Conservation (phyloP, 2,888 invertebrate genomes). For the Tenthredo scrophulariae region DNA sequence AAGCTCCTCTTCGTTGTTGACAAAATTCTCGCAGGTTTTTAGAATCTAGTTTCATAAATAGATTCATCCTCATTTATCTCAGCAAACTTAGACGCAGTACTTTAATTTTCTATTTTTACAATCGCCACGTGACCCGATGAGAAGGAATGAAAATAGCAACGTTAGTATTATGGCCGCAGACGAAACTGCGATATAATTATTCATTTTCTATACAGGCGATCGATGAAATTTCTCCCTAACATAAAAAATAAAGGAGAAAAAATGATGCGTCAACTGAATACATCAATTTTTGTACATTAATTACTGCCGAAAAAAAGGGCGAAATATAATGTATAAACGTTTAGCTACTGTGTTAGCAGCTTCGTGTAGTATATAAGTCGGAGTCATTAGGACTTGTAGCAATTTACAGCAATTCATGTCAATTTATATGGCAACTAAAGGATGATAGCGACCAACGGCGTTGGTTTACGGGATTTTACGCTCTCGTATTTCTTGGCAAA, state of each 20-base stretch:
- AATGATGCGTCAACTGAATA: background rate
- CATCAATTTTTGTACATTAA: background rate
- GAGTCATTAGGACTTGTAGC: conserved; percentile 51
- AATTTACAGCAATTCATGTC: conserved; percentile 49
- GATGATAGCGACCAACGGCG: conserved; percentile 36
- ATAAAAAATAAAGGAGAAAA: background rate
- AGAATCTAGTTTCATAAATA: background rate
- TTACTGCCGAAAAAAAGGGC: background rate
- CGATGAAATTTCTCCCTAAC: background rate
- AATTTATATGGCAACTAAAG: conserved; percentile 41
- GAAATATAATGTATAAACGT: background rate
- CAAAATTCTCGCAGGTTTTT: background rate
- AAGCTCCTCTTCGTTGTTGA: background rate
- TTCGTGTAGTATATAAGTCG: background rate
- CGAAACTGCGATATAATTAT: background rate
- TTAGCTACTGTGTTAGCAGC: background rate
- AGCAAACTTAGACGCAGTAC: background rate
- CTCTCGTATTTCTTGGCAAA: conserved; percentile 49
- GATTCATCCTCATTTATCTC: background rate
- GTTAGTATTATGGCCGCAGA: background rate
- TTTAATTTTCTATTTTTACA: background rate
- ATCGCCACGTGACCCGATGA: background rate
- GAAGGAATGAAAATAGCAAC: background rate
- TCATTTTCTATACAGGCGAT: background rate
- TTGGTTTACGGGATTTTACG: conserved; percentile 42